Conservation (phyloP, 1,140 invertebrate genomes). For the Pseudobourletiella spinata region DNA sequence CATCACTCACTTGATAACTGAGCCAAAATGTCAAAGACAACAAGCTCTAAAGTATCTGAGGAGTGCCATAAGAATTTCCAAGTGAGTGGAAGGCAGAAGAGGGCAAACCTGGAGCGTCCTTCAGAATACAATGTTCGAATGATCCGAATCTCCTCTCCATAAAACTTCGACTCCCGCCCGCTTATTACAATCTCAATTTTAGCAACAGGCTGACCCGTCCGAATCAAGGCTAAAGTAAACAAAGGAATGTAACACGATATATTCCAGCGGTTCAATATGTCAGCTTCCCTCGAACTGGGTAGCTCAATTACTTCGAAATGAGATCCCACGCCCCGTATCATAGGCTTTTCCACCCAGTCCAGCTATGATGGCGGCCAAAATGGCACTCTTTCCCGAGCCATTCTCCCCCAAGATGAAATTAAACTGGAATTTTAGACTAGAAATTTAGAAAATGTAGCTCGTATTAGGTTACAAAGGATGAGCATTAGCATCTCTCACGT, state of each 20-base stretch:
- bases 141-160: too few relatives aligned
- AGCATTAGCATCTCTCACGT: too few relatives aligned
- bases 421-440: too few relatives aligned
- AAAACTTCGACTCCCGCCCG: too few relatives aligned
- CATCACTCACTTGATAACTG: neutral
- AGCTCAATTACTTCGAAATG: slow-evolving; percentile 51
- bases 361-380: slow-evolving; percentile 74
- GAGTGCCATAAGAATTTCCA: neutral
- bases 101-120: neutral
- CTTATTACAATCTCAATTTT: too few relatives aligned
- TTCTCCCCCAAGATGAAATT: slow-evolving; percentile 85
- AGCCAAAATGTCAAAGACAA: neutral
- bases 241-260: neutral
- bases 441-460: too few relatives aligned
- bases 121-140: too few relatives aligned
- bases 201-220: too few relatives aligned
- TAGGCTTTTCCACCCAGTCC: slow-evolving; percentile 73
- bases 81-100: neutral
- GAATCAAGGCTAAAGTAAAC: too few relatives aligned
- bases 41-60: neutral
- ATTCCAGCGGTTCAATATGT: neutral
- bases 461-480: too few relatives aligned
- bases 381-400: slow-evolving; percentile 94
- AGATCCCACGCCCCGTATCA: slow-evolving; percentile 62
- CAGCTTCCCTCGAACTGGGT: neutral